A percentile compares a stretch with the other conserved stretches of the same genome.
Evolutionary conservation across 2,797 vertebrate genomes (phyloP).

Genomic region (Eospalax fontanierii): DNA sequence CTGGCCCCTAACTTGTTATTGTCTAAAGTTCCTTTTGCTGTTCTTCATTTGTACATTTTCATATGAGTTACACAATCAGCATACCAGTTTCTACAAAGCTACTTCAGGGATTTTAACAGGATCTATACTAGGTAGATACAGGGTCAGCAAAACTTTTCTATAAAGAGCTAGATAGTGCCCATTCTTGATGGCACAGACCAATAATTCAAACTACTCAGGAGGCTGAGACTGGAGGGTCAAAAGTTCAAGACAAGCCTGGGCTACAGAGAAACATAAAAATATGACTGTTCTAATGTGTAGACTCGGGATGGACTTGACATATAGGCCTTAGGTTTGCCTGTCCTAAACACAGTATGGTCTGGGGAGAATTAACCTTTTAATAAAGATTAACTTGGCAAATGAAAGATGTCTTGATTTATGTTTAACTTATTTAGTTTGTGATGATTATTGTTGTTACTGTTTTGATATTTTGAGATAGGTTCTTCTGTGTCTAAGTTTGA

Average conservation of each 20-base stretch:
- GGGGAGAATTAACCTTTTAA: not conserved
- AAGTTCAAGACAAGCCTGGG: no score
- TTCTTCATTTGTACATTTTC: not conserved
- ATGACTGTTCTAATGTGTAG: no score
- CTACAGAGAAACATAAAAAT: no score
- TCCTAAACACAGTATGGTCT: not conserved
- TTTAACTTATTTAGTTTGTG: no score
- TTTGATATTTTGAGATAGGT: no score
- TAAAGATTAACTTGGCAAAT: not conserved
- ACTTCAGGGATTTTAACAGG: not conserved
- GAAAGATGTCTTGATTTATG: no score
- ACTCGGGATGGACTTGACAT: not conserved
- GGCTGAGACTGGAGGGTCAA: no score
- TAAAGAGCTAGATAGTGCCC: not conserved
- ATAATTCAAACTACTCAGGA: no score
- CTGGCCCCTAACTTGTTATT: no score
- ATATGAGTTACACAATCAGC: not conserved
- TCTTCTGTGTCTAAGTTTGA: no score
- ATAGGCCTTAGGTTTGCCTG: not conserved
- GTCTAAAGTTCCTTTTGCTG: not conserved
- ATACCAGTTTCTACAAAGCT: not conserved
- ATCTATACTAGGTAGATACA: not conserved
- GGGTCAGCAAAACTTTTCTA: not conserved
- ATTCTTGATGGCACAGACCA: no score
- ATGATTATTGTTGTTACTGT: no score